phyloP scores from a whole-genome alignment of 2,888 invertebrate species.

The Callosobruchus maculatus region DNA sequence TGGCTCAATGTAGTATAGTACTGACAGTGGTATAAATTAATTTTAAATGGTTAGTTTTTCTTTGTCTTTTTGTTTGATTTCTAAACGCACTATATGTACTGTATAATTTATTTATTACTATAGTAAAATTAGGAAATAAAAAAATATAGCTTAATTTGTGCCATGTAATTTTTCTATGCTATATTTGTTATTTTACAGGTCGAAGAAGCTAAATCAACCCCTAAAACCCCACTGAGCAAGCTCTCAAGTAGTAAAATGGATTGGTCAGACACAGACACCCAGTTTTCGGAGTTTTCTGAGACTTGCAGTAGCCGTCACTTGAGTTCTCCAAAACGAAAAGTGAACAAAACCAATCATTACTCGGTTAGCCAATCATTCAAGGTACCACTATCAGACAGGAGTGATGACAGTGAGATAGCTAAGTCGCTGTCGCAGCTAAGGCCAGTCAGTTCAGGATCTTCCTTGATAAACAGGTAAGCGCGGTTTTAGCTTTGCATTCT shows the following conservation, averaged over 20 bases:
- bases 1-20: too few relatives aligned
- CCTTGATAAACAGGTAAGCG: background rate
- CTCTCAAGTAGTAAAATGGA: constrained; percentile 43
- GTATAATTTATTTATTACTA: too few relatives aligned
- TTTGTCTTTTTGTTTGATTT: too few relatives aligned
- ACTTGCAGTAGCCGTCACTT: constrained; percentile 40
- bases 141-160: too few relatives aligned
- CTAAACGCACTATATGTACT: too few relatives aligned
- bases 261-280: constrained; percentile 48
- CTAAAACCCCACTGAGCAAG: constrained; percentile 39
- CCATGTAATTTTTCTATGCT: too few relatives aligned
- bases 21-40: too few relatives aligned
- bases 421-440: constrained; percentile 25
- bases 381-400: constrained; percentile 19
- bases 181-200: too few relatives aligned
- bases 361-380: constrained; percentile 35
- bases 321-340: constrained; percentile 45
- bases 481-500: too few relatives aligned
- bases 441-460: constrained; percentile 29
- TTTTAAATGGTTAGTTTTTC: too few relatives aligned
- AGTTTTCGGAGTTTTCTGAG: constrained; percentile 40
- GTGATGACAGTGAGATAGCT: constrained; percentile 23
- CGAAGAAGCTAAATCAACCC: constrained; percentile 20
- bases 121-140: too few relatives aligned
- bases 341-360: constrained; percentile 43